Base-by-base conservation (phyloP, 2,888 invertebrate genomes). In the Zygogramma bicolorata region DNA sequence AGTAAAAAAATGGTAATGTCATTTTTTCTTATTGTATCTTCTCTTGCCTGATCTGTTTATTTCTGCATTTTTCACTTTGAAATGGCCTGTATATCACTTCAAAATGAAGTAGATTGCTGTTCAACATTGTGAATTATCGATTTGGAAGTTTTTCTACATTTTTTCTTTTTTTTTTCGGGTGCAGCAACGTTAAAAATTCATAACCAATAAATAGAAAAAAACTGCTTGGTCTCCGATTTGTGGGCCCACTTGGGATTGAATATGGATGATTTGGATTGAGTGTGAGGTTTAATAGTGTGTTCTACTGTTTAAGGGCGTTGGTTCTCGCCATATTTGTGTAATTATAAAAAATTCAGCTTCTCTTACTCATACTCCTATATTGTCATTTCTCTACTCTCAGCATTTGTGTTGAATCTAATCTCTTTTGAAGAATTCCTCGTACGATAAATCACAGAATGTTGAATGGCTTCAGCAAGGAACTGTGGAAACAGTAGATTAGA, bases 201-300 rank as follows among this genome's bases (percentile, higher is more conserved):
- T 87, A 87, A 87, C 87, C 86, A 85, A 85, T 86, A 86, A 86
- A 84, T 82, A 81, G 77, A 83, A 84, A 85, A 86, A 84, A 81
- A 80, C 70, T 25, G 42, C 68, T 79, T 74, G 68, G 74, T 75
- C 76, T 78, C 42, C 38, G 68, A 75, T 71, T 62, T 70, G 73
- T 49, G 65, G 70, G 66, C 76, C 74, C 66, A 34, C 60, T 57
- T 61, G 34, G 38, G 66, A 63, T 40, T 75, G 70, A 62, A 58
- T 74, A 49, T 74, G 27, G 63, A 60, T 42, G 27, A 74, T 76
- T 73, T 59, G 70, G 65, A 38, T 68, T 75, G 40, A 59, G 66
- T 57, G 73, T 60, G 29, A 46, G 46, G 57, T 61, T 38, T 15
- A 31, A 40, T 46, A 58, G 22, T 62, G 66, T 74, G 31, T 65